Evolutionary conservation across 2,888 invertebrate species (phyloP), one percentile per base, ranked within the genome.

Genomic region (Hypercompe scribonia): DNA sequence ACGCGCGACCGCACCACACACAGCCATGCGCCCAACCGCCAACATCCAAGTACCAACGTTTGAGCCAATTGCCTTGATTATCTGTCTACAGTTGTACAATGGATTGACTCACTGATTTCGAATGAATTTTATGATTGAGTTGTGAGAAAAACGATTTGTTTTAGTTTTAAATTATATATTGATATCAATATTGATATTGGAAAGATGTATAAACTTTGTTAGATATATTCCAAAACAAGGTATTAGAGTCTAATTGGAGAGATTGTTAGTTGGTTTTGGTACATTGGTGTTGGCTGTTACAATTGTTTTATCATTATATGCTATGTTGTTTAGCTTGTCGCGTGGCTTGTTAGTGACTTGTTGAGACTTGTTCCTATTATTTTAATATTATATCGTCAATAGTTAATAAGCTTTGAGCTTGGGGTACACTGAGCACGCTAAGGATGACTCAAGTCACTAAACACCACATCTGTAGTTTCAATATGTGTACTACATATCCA

Each of bases 261-360:
- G 11, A n/a, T 65, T 46, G 68, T 24, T 54, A 3, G 65, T 36
- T 70, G 65, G 61, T 63, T 54, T n/a, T 73, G 72, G 73, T 70
- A 65, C 63, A 69, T 63, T 33, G 70, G 68, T 83, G 81, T 84
- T 81, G 81, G 83, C 72, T 77, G 78, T 75, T 69, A 50, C 24
- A 50, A 46, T 73, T 50, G 50, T 73, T 73, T 76, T 34, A 67
- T 72, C 68, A 71, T 67, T 75, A 33, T 66, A 46, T 66, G 65
- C 70, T 66, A 72, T 70, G 73, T 80, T 77, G 79, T 75, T 72
- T 79, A 77, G 76, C 65, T 39, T 74, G 77, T 70, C 67, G 71
- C 64, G 61, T 80, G 76, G 79, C 77, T 78, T 78, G 64, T 77
- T 84, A 85, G 81, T 84, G 84, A 85, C 85, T 80, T 77, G 73